Conservation (phyloP, 2,113 vertebrate genomes). For the Mobula birostris region DNA sequence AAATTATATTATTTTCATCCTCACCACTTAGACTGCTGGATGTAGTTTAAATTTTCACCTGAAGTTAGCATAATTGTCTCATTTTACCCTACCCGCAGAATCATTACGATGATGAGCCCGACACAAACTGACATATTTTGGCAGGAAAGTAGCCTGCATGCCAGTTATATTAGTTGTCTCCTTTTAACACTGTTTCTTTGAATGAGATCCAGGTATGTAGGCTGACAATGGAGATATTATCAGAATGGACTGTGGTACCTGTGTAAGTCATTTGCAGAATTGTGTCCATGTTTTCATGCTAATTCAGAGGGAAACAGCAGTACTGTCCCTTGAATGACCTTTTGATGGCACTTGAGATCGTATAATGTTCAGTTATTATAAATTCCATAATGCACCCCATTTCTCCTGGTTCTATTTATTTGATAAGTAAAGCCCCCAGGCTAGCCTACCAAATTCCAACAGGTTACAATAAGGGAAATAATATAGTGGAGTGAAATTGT, state of each 20-base stretch:
- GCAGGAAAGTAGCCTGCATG: slow-evolving; percentile 34
- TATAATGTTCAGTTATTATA: slow-evolving; percentile 37
- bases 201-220: slow-evolving; percentile 34
- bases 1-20: slow-evolving; percentile 29
- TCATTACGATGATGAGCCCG: slow-evolving; percentile 32
- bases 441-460: slow-evolving; percentile 34
- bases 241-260: slow-evolving; percentile 27
- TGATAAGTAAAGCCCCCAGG: slow-evolving; percentile 36
- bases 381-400: slow-evolving; percentile 37
- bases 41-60: slow-evolving; percentile 38
- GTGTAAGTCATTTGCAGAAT: slow-evolving; percentile 28
- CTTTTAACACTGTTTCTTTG: slow-evolving; percentile 37
- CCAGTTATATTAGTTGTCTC: slow-evolving; percentile 34
- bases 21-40: not conserved
- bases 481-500: slow-evolving; percentile 30
- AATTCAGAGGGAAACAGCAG: slow-evolving; percentile 25
- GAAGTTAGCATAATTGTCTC: slow-evolving; percentile 38
- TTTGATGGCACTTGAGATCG: slow-evolving; percentile 32
- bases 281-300: slow-evolving; percentile 27
- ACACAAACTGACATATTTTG: slow-evolving; percentile 36
- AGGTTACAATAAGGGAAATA: slow-evolving; percentile 36
- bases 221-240: slow-evolving; percentile 32
- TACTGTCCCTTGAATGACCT: slow-evolving; percentile 35
- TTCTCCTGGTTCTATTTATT: slow-evolving; percentile 35
- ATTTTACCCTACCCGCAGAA: slow-evolving; percentile 28